A percentile compares a stretch with the other conserved stretches of the same genome.
phyloP scores from a whole-genome alignment of 2,113 vertebrate species.

The Neolamprologus hecqui region DNA sequence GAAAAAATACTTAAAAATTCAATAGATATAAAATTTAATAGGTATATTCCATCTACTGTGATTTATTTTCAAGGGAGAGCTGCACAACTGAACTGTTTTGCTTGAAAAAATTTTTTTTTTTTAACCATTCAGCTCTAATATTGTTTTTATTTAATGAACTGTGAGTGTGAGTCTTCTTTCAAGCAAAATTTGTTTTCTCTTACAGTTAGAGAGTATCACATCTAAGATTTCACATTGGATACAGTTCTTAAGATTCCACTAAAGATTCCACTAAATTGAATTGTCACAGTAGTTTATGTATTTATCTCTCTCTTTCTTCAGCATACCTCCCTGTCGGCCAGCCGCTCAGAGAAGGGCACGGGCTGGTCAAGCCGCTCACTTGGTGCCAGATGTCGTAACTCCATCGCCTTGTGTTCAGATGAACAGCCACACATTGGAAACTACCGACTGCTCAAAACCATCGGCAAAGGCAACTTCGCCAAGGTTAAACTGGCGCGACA shows the following conservation, averaged over 20 bases:
- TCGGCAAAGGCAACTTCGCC: conserved; percentile 93
- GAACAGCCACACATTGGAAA: conserved; percentile 90
- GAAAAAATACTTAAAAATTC: background rate
- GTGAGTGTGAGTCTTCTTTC: background rate
- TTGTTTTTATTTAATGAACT: background rate
- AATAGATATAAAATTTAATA: background rate
- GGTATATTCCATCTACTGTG: accelerated
- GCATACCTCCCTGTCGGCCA: conserved; percentile 80
- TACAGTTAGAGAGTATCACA: background rate
- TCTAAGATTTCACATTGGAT: background rate
- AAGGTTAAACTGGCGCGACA: conserved; percentile 90
- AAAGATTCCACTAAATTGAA: background rate
- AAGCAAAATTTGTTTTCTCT: background rate
- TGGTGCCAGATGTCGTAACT: conserved; percentile 87
- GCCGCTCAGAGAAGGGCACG: conserved; percentile 83
- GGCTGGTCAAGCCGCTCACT: conserved; percentile 85
- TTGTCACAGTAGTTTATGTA: background rate
- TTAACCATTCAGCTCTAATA: background rate
- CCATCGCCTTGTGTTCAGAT: conserved; percentile 85
- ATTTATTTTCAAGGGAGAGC: background rate
- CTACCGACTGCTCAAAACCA: conserved; percentile 88
- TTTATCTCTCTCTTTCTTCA: conserved; percentile 38
- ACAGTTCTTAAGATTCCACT: background rate
- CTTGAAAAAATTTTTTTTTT: accelerated
- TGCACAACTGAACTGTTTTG: background rate